Conservation (phyloP, 2,113 vertebrate genomes). For the Notarius quadriscutis region DNA sequence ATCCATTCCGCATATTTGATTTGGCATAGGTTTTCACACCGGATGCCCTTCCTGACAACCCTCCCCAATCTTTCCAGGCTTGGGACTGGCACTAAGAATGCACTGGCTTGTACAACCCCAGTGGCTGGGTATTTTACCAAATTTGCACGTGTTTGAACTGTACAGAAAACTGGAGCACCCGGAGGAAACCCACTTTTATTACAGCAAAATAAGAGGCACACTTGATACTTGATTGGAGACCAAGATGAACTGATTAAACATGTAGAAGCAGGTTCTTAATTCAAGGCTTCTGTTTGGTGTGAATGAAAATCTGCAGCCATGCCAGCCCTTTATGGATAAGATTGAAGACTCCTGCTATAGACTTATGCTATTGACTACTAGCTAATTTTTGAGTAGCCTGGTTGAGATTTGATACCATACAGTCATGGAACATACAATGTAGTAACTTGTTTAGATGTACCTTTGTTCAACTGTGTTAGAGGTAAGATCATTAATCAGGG, state of each 20-base stretch:
- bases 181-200: not conserved
- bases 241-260: not conserved
- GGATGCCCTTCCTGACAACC: too few species aligned
- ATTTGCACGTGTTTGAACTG: too few species aligned
- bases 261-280: not conserved
- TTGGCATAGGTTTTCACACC: too few species aligned
- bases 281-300: not conserved
- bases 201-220: not conserved
- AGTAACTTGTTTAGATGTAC: not conserved
- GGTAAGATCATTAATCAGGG: not conserved
- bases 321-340: not conserved
- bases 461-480: not conserved
- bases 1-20: too few species aligned
- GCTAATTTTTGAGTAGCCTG: not conserved
- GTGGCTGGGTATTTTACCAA: too few species aligned
- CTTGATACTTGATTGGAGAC: not conserved
- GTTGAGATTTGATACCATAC: not conserved
- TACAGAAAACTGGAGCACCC: too few species aligned
- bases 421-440: not conserved
- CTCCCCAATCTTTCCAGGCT: too few species aligned
- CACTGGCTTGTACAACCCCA: too few species aligned
- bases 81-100: too few species aligned
- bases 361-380: not conserved
- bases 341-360: not conserved
- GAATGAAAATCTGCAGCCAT: not conserved